Conservation (phyloP, 2,113 vertebrate genomes). For the Paramisgurnus dabryanus region DNA sequence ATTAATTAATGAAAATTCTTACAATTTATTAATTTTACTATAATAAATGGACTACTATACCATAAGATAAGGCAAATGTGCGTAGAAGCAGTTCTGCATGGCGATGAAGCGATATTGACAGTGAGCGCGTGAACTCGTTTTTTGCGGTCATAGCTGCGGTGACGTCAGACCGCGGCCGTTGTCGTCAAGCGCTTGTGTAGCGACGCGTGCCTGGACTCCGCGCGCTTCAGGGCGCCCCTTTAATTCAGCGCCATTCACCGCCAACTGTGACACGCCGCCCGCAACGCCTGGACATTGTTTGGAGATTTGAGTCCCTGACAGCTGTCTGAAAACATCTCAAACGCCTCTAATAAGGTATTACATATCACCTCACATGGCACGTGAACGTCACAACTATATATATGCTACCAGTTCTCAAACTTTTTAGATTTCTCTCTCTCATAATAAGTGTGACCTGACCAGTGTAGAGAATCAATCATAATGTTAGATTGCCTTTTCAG, state of each 20-base stretch:
- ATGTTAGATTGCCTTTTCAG: neutral
- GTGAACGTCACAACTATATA: too few species aligned
- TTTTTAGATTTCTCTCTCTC: too few species aligned
- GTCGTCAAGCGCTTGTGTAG: constrained; percentile 35
- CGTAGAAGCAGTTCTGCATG: constrained; percentile 28
- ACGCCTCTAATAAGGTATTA: neutral
- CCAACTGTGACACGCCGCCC: neutral
- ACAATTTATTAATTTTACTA: neutral
- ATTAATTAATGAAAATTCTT: neutral
- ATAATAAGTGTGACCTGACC: too few species aligned
- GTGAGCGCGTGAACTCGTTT: neutral
- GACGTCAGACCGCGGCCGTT: neutral
- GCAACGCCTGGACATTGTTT: neutral
- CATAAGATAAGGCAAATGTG: neutral
- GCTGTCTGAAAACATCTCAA: neutral
- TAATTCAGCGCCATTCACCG: neutral
- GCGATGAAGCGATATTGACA: neutral
- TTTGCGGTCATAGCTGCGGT: neutral
- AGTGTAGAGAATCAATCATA: too few species aligned
- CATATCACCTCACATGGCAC: too few species aligned
- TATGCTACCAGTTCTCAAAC: too few species aligned
- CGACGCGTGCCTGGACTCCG: constrained; percentile 32
- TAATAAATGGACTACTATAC: neutral
- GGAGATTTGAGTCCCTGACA: neutral
- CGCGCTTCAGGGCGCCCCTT: constrained; percentile 32